Base-by-base conservation (phyloP, 2,797 vertebrate species). In the Enteromius treurensis region DNA sequence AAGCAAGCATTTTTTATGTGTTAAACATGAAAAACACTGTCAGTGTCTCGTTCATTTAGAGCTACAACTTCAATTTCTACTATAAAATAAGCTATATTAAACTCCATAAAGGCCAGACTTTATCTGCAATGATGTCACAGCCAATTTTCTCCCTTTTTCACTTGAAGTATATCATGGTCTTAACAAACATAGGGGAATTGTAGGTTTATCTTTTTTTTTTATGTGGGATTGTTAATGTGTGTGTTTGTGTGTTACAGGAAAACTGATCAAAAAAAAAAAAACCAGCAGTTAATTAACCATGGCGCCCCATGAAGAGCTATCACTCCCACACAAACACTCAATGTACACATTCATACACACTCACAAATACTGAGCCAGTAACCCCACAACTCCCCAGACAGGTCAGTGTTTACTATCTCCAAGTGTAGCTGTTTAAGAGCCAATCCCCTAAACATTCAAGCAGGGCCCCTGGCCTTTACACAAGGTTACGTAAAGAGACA, bases 401-500 rank as follows among this genome's bases (percentile, higher is more conserved):
- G 40, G 70, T 70, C 67, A 55, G 4, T 40, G 64, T 87, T 87
- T 76, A 71, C 80, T 71, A 62, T 37, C 51, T 69, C 45, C 1
- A 8, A 60, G 42, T 3, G 21, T 17, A 76, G 29, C 42, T 76
- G 32, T 77, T 77, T 82, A 23, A 32, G 67, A 42, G 60, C 53
- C 60, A 49, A 51, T 77, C 34, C 74, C 37, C 23, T 83, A 3
- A 10, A 34, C 29, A 21, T 21, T 58, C 81, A 83, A 60, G 49
- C 60, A 83, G 84, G 81, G 40, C 74, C 32, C 17, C 77, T 53
- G 29, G 26, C 53, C 79, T 78, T 71, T 78, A 65, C 53, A 65
- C 47, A 75, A 26, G 49, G 58, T 79, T 79, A 49, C 14, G 65
- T 75, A 86, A 79, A 86, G 82, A 85, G 79, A 81, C 64, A 15